A percentile compares a stretch with the other conserved stretches of the same genome.
Evolutionary conservation across 2,888 invertebrate species (phyloP).

Genomic region (Andrena haemorrhoa): DNA sequence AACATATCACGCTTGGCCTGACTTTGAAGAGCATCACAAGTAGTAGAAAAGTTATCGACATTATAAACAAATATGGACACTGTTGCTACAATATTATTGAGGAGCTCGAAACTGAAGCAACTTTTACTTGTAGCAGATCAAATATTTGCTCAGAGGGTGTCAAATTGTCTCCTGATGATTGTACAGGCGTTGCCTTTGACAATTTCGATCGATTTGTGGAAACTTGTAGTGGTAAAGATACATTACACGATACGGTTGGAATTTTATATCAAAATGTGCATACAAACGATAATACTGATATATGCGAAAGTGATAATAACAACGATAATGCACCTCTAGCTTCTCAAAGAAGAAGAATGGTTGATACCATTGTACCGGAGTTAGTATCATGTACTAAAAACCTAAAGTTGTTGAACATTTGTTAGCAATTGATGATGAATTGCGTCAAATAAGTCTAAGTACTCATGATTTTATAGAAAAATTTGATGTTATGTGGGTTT

Average conservation of each 20-base stretch:
- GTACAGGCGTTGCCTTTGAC: slow-evolving; percentile 64
- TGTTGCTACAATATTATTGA: slow-evolving; percentile 4
- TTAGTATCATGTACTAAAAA: neutral
- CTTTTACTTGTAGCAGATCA: neutral
- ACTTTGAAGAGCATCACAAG: neutral
- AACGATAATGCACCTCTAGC: too few relatives aligned
- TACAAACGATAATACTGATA: neutral
- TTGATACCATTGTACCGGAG: neutral
- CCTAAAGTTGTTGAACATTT: neutral
- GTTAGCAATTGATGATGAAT: neutral
- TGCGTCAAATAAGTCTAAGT: neutral
- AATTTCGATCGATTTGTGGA: slow-evolving; percentile 73
- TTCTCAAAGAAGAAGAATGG: neutral
- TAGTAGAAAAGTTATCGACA: slow-evolving; percentile 21
- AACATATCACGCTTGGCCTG: slow-evolving; percentile 2
- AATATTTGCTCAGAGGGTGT: slow-evolving; percentile 52
- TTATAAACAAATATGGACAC: slow-evolving; percentile 24
- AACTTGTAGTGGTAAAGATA: slow-evolving; percentile 69
- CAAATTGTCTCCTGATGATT: slow-evolving; percentile 17
- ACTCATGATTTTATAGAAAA: neutral
- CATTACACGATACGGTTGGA: slow-evolving; percentile 71
- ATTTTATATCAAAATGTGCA: slow-evolving; percentile 63
- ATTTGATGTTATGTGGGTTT: neutral
- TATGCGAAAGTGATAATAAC: too few relatives aligned
- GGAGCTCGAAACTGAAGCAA: slow-evolving; percentile 25